phyloP scores from a whole-genome alignment of 1,140 invertebrate genomes.

The Galleria mellonella region DNA sequence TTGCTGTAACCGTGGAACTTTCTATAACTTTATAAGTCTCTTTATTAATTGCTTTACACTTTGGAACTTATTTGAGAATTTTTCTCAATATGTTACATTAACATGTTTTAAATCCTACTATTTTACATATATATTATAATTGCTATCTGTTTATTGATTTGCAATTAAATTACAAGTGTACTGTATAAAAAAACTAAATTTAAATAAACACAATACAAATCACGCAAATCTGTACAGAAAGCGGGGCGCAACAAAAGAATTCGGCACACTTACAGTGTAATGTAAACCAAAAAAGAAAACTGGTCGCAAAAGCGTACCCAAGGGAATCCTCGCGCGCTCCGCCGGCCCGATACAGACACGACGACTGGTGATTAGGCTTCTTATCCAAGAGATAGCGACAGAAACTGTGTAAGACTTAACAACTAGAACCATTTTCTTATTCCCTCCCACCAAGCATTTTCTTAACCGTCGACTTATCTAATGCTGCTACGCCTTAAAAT shows the following conservation, averaged over 20 bases:
- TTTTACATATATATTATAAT: no score
- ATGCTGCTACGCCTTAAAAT: constrained; percentile 56
- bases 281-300: constrained; percentile 71
- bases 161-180: neutral
- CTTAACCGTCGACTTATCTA: constrained; percentile 64
- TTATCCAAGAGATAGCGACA: constrained; percentile 72
- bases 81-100: no score
- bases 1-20: constrained; percentile 49
- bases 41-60: constrained; percentile 56
- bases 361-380: constrained; percentile 72
- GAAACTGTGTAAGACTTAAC: constrained; percentile 73
- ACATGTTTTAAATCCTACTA: no score
- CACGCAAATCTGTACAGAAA: constrained; percentile 52
- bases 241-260: constrained; percentile 59
- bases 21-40: constrained; percentile 60
- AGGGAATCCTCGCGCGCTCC: constrained; percentile 53
- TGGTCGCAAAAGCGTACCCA: constrained; percentile 66
- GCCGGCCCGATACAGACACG: constrained; percentile 67
- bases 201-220: constrained; percentile 38
- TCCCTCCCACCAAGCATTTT: constrained; percentile 64
- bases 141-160: neutral
- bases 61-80: constrained; percentile 10
- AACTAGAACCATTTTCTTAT: constrained; percentile 72
- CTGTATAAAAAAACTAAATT: neutral
- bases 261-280: constrained; percentile 67